Percentiles rank a stretch among this genome's conserved stretches.
phyloP scores from a whole-genome alignment of 2,113 vertebrate genomes.

The Miniopterus natalensis region DNA sequence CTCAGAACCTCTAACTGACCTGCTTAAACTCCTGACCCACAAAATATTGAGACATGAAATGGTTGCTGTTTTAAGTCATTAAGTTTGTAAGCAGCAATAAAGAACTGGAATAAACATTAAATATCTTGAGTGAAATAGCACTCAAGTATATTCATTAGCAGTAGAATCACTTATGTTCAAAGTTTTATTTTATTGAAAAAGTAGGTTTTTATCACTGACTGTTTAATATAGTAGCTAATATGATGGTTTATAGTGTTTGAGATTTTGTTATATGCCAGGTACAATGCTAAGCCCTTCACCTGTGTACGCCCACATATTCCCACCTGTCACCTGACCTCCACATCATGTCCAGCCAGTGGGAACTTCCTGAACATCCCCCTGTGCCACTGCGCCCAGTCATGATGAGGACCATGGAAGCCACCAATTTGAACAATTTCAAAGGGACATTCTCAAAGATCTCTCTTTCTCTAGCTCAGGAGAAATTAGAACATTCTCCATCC shows the following conservation, averaged over 20 bases:
- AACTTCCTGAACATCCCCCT: neutral
- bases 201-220: neutral
- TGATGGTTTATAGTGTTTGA: neutral
- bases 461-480: constrained; percentile 14
- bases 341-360: neutral
- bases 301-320: neutral
- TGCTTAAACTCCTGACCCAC: neutral
- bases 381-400: neutral
- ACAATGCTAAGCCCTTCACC: neutral
- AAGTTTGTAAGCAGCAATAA: neutral
- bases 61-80: neutral
- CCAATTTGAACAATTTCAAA: neutral
- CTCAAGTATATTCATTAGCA: constrained; percentile 2
- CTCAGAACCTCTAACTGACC: neutral
- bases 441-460: neutral
- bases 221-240: neutral
- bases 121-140: neutral
- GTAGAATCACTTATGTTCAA: neutral
- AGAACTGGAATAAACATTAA: neutral
- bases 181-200: constrained; percentile 51
- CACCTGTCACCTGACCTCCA: neutral
- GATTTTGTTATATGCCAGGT: neutral
- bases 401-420: neutral
- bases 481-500: neutral
- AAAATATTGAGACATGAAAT: neutral